These are phyloP conservation scores for Cavia aperea DNA, from an alignment of 2,113 vertebrate species.

Conservation along the genomic window DNA sequence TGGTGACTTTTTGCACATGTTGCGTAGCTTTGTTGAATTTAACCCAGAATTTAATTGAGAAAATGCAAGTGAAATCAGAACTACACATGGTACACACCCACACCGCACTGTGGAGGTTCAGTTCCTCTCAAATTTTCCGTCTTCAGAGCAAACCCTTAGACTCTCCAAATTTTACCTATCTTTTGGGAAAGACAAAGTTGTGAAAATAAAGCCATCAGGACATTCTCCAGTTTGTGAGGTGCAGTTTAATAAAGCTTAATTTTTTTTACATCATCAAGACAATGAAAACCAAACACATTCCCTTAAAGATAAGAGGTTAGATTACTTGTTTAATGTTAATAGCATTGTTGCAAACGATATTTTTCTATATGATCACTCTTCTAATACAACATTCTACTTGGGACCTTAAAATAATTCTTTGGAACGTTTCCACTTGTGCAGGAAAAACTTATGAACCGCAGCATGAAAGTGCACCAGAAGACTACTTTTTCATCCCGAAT, in stretches of 20 bases:
- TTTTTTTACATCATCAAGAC: neutral
- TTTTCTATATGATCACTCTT: neutral
- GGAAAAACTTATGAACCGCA: constrained; percentile 52
- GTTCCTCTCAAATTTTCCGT: neutral
- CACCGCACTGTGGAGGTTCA: neutral
- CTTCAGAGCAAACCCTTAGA: neutral
- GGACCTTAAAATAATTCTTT: neutral
- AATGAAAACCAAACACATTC: neutral
- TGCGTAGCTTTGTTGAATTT: neutral
- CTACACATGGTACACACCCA: neutral
- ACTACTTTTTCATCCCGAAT: constrained; percentile 54
- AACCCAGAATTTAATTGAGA: neutral
- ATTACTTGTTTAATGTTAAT: neutral
- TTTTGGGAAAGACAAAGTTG: neutral
- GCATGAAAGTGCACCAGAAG: constrained; percentile 58
- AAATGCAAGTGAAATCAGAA: neutral
- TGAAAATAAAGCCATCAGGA: neutral
- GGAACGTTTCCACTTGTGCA: constrained; percentile 9
- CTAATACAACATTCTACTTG: neutral
- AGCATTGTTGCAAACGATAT: neutral
- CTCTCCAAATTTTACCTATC: neutral
- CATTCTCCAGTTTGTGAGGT: neutral
- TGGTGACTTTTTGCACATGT: neutral
- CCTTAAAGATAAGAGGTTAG: neutral
- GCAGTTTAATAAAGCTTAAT: neutral